Conservation (phyloP, 2,888 invertebrate species). For the Andrena bucephala region DNA sequence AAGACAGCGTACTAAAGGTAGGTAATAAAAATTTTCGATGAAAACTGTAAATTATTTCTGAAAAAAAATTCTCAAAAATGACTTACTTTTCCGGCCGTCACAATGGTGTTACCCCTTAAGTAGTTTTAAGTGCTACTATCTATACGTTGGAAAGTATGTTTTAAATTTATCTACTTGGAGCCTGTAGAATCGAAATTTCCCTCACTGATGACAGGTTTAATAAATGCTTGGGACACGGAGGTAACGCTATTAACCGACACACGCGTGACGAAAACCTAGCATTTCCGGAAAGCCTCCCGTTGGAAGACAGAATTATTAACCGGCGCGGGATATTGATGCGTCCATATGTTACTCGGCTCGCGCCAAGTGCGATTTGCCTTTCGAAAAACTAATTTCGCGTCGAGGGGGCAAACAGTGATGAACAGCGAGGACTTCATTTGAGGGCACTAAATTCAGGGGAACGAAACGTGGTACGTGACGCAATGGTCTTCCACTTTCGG, state of each 20-base stretch:
- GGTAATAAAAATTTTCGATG: too few species aligned
- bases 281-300: not conserved
- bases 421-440: conserved; percentile 50
- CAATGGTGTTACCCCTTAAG: too few species aligned
- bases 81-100: too few species aligned
- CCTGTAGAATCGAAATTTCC: too few species aligned
- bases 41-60: too few species aligned
- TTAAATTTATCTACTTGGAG: too few species aligned
- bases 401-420: conserved; percentile 32
- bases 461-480: conserved; percentile 20
- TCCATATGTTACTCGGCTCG: conserved; percentile 29
- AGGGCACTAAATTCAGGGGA: conserved; percentile 28
- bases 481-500: conserved; percentile 33
- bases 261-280: not conserved
- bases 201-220: not conserved
- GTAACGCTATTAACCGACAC: not conserved
- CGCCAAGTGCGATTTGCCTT: conserved; percentile 40
- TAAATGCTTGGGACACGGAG: conserved; percentile 10
- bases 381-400: conserved; percentile 50
- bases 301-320: conserved; percentile 47
- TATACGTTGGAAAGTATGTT: too few species aligned
- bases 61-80: too few species aligned
- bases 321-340: conserved; percentile 46
- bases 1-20: too few species aligned
- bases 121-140: too few species aligned